Conservation (phyloP, 2,113 vertebrate species). For the Salminus brasiliensis region DNA sequence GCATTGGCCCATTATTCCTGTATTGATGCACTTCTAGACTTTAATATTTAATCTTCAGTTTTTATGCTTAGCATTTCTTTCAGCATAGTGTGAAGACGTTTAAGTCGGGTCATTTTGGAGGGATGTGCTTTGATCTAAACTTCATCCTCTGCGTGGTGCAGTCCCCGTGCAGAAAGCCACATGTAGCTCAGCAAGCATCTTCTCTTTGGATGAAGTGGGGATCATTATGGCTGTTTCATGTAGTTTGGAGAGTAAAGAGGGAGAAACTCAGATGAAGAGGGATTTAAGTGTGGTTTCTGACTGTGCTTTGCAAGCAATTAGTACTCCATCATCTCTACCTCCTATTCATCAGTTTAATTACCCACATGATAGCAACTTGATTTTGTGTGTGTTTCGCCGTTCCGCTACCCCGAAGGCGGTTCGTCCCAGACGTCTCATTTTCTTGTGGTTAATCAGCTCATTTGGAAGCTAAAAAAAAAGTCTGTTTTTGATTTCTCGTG, state of each 20-base stretch:
- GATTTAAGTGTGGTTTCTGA: slow-evolving; percentile 39
- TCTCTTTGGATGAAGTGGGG: slow-evolving; percentile 38
- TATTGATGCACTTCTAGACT: too few species aligned
- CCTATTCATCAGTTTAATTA: slow-evolving; percentile 73
- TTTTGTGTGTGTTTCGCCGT: slow-evolving; percentile 42
- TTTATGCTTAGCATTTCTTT: slow-evolving; percentile 4
- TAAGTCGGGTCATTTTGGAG: slow-evolving; percentile 25
- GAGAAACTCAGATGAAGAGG: slow-evolving; percentile 47
- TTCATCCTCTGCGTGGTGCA: slow-evolving; percentile 10
- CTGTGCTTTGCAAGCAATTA: slow-evolving; percentile 48
- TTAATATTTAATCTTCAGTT: too few species aligned
- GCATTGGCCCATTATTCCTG: too few species aligned
- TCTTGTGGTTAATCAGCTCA: slow-evolving; percentile 75
- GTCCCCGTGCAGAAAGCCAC: slow-evolving; percentile 8
- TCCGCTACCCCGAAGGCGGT: slow-evolving; percentile 54
- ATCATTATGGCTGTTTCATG: slow-evolving; percentile 53
- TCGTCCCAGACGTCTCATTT: slow-evolving; percentile 63
- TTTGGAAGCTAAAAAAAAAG: slow-evolving; percentile 64
- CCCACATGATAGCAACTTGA: slow-evolving; percentile 66
- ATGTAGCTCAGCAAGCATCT: slow-evolving; percentile 19
- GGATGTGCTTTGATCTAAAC: slow-evolving; percentile 24
- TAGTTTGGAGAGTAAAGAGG: slow-evolving; percentile 42
- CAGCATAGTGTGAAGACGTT: not conserved
- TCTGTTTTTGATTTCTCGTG: slow-evolving; percentile 69
- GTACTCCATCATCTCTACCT: slow-evolving; percentile 47